Base-by-base conservation (phyloP, 2,888 invertebrate genomes). In the Anoplius nigerrimus region DNA sequence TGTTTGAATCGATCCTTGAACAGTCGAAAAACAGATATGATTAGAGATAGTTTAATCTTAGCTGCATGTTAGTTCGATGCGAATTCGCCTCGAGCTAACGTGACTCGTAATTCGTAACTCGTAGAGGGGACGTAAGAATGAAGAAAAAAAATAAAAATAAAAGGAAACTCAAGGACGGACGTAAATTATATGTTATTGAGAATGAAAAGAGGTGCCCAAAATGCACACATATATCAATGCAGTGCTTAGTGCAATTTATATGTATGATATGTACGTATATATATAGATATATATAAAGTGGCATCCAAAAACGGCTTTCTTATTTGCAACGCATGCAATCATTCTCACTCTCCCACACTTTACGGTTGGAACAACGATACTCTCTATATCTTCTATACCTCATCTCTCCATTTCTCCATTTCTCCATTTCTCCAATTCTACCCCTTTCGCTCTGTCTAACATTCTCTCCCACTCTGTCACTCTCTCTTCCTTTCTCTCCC, bases 281-380 rank as follows among this genome's bases (percentile, higher is more conserved):
- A 81, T 74, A 82, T 76, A 82, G 76, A 83, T 78, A 82, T 84
- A 84, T 84, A 84, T 84, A 84, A 86, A 88, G 84, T 88, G 84
- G 88, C 88, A 88, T 88, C 85, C 87, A 88, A 88, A 87, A 88
- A 88, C 82, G 87, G 82, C 82, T 84, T 82, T 80, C 66, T 85
- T 83, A 85, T 86, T 87, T 87, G 88, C 87, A 88, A 86, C 82
- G 86, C 88, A 88, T 88, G 88, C 88, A 87, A 75, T 85, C 88
- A 88, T 88, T 88, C 88, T 88, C 88, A 88, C 88, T 88, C 88
- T 88, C 88, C 88, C 88, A 88, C 86, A 87, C 88, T 84, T 77
- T 76, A 79, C 72, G 79, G 63, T 68, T 78, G 66, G n/a, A 69
- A 76, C 68, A 67, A 68, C 76, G 68, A 43, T 61, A 71, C 56